phyloP scores from a whole-genome alignment of 92 coral and sea anemone species.

The Siderastrea radians region DNA sequence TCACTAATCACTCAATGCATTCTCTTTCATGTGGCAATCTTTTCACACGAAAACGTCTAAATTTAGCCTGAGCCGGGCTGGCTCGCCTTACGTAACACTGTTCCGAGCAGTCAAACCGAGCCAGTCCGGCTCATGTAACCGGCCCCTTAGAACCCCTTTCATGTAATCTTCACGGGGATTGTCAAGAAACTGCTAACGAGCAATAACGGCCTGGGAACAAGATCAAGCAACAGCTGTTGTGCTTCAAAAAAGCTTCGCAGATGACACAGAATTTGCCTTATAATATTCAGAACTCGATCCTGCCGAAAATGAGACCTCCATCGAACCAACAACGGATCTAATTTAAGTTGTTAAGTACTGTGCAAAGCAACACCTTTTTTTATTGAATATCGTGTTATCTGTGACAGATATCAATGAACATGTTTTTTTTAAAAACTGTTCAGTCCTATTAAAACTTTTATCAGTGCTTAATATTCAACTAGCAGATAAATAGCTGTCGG shows the following conservation, averaged over 20 bases:
- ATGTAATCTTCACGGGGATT: neutral
- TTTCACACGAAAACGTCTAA: too few relatives aligned
- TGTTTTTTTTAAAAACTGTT: neutral
- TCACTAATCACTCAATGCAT: too few relatives aligned
- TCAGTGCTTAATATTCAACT: slow-evolving; percentile 6
- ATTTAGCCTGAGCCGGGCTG: too few relatives aligned
- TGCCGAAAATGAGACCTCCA: too few relatives aligned
- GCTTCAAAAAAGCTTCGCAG: neutral
- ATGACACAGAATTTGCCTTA: too few relatives aligned
- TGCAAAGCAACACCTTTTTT: neutral
- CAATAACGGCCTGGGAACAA: slow-evolving; percentile 10
- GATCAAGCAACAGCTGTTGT: neutral
- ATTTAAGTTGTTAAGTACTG: neutral
- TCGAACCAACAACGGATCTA: neutral
- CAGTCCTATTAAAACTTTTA: neutral
- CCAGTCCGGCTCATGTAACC: neutral
- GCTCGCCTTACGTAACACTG: too few relatives aligned
- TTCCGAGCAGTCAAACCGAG: neutral
- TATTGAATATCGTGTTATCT: neutral
- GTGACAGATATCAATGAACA: slow-evolving; percentile 11
- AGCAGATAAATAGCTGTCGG: neutral
- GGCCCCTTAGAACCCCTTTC: neutral
- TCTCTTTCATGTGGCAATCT: too few relatives aligned
- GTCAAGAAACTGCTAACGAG: neutral
- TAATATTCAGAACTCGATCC: too few relatives aligned